Conservation (phyloP, 2,797 vertebrate genomes). For the Acanthopagrus latus region DNA sequence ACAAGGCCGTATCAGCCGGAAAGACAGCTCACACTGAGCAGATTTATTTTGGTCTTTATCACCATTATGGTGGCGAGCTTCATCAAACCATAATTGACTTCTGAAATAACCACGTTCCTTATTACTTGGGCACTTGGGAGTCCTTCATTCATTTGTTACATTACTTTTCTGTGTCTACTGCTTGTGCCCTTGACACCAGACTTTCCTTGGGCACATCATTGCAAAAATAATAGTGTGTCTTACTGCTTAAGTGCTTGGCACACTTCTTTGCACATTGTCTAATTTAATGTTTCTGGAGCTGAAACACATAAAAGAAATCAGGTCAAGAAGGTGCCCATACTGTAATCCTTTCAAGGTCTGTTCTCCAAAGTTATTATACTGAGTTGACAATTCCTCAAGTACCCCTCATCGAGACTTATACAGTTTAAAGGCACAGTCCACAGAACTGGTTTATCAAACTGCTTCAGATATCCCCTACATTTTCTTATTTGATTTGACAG, state of each 20-base stretch:
- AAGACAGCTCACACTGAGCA: neutral
- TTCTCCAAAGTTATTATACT: neutral
- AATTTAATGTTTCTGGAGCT: constrained; percentile 13
- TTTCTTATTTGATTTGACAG: too few relatives aligned
- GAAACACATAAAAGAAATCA: neutral
- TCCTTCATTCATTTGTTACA: constrained; percentile 45
- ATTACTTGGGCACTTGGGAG: constrained; percentile 44
- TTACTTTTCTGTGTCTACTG: constrained; percentile 38
- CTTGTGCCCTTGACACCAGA: constrained; percentile 49
- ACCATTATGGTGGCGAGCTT: constrained; percentile 37
- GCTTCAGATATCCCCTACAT: neutral
- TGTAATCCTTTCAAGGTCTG: neutral
- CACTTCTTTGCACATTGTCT: constrained; percentile 6
- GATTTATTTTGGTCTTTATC: constrained; percentile 53
- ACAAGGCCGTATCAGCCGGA: neutral
- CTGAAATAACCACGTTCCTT: constrained; percentile 54
- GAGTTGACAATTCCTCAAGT: neutral
- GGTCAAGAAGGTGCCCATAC: neutral
- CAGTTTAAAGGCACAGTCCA: neutral
- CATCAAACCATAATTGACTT: constrained; percentile 65
- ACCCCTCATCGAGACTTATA: too few relatives aligned
- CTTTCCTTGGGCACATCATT: constrained; percentile 24
- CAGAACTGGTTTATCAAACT: neutral
- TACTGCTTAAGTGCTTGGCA: constrained; percentile 31
- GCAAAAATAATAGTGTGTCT: constrained; percentile 32